Percentiles rank a stretch among this genome's conserved stretches.
Conservation (phyloP, 1,140 invertebrate genomes). For the Mamestra configurata region DNA sequence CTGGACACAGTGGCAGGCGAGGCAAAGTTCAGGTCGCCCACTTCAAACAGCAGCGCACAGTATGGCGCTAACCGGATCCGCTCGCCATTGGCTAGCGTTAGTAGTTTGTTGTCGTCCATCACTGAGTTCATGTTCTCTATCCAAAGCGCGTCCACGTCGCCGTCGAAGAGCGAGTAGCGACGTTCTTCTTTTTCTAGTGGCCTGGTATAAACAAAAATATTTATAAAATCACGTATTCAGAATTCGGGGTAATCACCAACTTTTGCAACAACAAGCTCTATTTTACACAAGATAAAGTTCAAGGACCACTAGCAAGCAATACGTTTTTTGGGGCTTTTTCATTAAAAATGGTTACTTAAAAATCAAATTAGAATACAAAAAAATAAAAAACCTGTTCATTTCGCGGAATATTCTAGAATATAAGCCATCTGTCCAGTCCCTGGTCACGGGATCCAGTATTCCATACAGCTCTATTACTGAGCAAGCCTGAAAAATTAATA, state of each 20-base stretch:
- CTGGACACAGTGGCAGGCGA: slow-evolving; percentile 97
- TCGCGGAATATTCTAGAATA: slow-evolving; percentile 97
- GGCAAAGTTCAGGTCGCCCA: slow-evolving; percentile 95
- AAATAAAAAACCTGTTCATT: slow-evolving; percentile 91
- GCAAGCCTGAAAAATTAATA: slow-evolving; percentile 91
- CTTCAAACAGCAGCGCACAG: slow-evolving; percentile 96
- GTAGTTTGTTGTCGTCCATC: slow-evolving; percentile 97
- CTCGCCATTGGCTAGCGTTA: slow-evolving; percentile 97
- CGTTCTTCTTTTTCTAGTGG: slow-evolving; percentile 90
- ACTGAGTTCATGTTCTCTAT: slow-evolving; percentile 99
- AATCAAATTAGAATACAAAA: background rate
- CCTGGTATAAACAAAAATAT: slow-evolving; percentile 55
- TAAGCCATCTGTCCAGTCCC: slow-evolving; percentile 97
- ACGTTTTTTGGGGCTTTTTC: too few species aligned
- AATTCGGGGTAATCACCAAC: too few species aligned
- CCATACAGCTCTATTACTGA: slow-evolving; percentile 97
- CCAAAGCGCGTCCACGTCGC: slow-evolving; percentile 97
- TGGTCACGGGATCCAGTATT: slow-evolving; percentile 93
- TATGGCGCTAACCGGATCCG: slow-evolving; percentile 94
- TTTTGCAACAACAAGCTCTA: too few species aligned
- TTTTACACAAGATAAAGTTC: too few species aligned
- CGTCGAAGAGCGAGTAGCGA: slow-evolving; percentile 96
- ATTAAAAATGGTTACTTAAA: background rate
- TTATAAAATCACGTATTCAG: too few species aligned
- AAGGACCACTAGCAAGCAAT: too few species aligned